Evolutionary conservation across 2,797 vertebrate species (phyloP), one percentile per base, ranked within the genome.

Genomic region (Triplophysa bombifrons): DNA sequence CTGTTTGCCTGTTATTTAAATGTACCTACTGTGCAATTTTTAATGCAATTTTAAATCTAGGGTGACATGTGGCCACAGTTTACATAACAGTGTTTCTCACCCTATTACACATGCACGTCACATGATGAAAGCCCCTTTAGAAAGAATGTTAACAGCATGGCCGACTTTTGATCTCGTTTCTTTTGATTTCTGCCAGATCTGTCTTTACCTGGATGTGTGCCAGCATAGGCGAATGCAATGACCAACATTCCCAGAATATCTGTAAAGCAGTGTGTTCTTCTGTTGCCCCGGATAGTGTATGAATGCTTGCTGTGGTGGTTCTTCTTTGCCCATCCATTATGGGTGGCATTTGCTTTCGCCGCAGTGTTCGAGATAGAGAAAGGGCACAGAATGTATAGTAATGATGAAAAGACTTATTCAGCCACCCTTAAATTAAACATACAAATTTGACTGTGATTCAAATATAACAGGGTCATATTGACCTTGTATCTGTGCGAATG

Each of bases 331-430:
- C 67, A 82, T 78, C 73, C 76, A 79, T 83, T 65, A 84, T 75
- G 77, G 14, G 83, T 89, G 85, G 80, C 84, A 80, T 88, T 88
- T 87, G 69, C 86, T 85, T 85, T 87, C 81, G 86, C 78, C 84
- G 88, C 85, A 89, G 80, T 87, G 88, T 91, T 88, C 86, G 72
- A 85, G 79, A 85, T 80, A 88, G 78, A 85, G 78, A 88, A 86
- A 86, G 83, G 63, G 48, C 70, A 72, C 58, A 70, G 67, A 81
- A 80, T 83, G 87, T 85, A 86, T 84, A 84, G 74, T 60, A 73
- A 69, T 53, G 19, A 74, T 41, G 30, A 56, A 77, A n/a, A 41
- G 76, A 77, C 34, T 14, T 17, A 4, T 4, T 50, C 50, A 51
- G 19, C n/a, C 22, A 27, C 12, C 4, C 19, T n/a, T 20, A 20